Base-by-base conservation (phyloP, 2,888 invertebrate genomes). In the Oxyteleia sp. region DNA sequence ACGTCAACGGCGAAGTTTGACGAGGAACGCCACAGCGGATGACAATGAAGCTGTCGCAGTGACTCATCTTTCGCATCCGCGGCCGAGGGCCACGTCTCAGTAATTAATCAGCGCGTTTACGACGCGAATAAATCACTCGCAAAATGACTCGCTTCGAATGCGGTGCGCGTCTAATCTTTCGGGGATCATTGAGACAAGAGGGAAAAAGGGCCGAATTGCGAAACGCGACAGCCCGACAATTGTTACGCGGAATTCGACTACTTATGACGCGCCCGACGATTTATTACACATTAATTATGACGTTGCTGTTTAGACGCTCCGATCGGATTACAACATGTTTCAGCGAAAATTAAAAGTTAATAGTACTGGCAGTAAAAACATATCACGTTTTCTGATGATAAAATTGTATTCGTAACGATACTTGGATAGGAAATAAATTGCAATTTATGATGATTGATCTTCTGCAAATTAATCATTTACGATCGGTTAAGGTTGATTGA, bases 111-210 rank as follows among this genome's bases (percentile, higher is more conserved):
- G 76, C 71, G 55, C 71, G 57, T 72, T 76, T 81, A 81, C 68
- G 76, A 78, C 55, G 61, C 66, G 66, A 81, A 68, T 80, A 72
- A 81, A 76, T 81, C 80, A 80, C 72, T 55, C 55, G 84, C 72
- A 59, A 84, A 84, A 75, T 47, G 64, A 66, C 76, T 80, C 55
- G 61, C 72, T 66, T 66, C 75, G 75, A 49, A 61, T 85, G 85
- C 87, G 82, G 47, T 84, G 84, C 83, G 68, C 78, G 69, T 69
- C 78, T 69, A 63, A 78, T 78, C 78, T 69, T 78, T 61, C 63
- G 55, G 69, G 35, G 69, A 35, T 59, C 47, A 26, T 47, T 41
- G 55, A 13, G 47, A 51, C 43, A 29, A 29, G 23, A 43, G 15
- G 53, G 29, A 35, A 11, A 15, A 38, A 26, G 26, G 7, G 20